Conservation (phyloP, 2,113 vertebrate genomes). For the Bettongia penicillata region DNA sequence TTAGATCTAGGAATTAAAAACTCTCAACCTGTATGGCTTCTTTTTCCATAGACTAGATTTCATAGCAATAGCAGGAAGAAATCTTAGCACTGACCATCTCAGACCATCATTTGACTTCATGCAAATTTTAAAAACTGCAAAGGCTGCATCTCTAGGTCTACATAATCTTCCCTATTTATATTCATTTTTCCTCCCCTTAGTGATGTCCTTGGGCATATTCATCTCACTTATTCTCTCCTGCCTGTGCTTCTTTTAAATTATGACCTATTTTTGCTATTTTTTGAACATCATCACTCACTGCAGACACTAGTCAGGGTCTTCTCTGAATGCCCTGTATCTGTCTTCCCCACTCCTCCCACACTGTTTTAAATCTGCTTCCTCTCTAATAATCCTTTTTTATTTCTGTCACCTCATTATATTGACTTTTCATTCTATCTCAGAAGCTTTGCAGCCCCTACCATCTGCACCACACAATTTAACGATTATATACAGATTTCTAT, state of each 20-base stretch:
- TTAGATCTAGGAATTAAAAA: not conserved
- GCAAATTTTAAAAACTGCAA: not conserved
- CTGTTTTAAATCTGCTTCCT: not conserved
- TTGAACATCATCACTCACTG: not conserved
- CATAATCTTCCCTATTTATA: not conserved
- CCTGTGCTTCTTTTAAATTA: not conserved
- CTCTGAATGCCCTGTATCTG: not conserved
- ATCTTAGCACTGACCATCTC: not conserved
- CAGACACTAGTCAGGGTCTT: not conserved
- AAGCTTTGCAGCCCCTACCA: not conserved
- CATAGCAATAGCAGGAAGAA: not conserved
- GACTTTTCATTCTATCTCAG: not conserved
- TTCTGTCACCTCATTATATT: not conserved
- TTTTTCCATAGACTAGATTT: not conserved
- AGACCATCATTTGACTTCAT: not conserved
- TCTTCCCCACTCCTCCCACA: not conserved
- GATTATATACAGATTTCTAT: not conserved
- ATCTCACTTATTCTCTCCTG: not conserved
- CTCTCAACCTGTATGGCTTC: not conserved
- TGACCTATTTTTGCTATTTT: not conserved
- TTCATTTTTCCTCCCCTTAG: not conserved
- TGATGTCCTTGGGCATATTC: not conserved
- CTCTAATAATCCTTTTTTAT: not conserved
- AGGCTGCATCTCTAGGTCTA: not conserved
- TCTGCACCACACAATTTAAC: not conserved